Percentiles rank a stretch among this genome's conserved stretches.
phyloP scores from a whole-genome alignment of 53 echinoderm and acorn worm genomes.

The Astropecten irregularis region DNA sequence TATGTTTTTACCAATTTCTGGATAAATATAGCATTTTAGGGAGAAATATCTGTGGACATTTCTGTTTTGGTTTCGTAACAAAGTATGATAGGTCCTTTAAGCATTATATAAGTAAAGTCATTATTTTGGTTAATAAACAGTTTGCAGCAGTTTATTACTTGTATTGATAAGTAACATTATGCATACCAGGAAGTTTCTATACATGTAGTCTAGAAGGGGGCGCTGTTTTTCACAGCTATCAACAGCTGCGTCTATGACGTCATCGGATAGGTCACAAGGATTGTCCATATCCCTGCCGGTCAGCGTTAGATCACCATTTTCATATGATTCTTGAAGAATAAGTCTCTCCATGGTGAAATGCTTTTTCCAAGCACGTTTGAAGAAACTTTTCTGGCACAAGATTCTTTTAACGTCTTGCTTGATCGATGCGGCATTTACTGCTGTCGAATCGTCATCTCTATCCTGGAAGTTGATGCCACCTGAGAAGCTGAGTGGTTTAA shows the following conservation, averaged over 20 bases:
- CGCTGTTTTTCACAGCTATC: slow-evolving; percentile 6
- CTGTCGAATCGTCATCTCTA: background rate
- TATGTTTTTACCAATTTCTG: no score
- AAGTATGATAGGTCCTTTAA: background rate
- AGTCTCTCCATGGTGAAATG: slow-evolving; percentile 9
- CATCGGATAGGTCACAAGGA: background rate
- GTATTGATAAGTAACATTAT: background rate
- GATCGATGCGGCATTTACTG: background rate
- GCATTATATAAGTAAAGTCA: background rate
- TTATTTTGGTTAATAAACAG: no score
- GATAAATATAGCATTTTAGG: no score
- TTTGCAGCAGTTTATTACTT: no score
- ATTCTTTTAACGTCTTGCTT: background rate
- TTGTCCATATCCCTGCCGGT: background rate
- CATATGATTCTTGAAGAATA: background rate
- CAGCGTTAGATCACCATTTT: slow-evolving; percentile 1
- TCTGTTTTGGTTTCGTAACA: no score
- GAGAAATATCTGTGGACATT: no score
- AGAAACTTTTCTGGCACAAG: background rate
- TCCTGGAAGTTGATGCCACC: background rate
- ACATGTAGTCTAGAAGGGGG: slow-evolving; percentile 8
- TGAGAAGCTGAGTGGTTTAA: background rate
- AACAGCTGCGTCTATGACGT: background rate
- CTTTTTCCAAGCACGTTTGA: background rate
- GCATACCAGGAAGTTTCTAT: background rate